Evolutionary conservation across 2,888 invertebrate genomes (phyloP).

Genomic region (Sphaeridia pumilis): DNA sequence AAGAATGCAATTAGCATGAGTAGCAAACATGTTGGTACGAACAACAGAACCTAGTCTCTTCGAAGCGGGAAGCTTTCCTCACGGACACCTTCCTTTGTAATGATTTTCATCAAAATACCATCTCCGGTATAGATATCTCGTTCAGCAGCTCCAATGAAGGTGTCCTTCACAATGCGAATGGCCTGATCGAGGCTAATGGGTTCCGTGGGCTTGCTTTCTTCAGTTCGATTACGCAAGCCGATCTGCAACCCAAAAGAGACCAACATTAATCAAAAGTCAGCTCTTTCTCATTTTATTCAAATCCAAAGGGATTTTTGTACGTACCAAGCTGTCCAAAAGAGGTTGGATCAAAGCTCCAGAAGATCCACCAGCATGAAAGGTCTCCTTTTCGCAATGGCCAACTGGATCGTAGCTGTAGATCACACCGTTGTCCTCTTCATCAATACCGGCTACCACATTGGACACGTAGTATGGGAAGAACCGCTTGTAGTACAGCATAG

Average conservation of each 20-base stretch:
- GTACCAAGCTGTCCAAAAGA: constrained; percentile 81
- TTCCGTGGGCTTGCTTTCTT: constrained; percentile 46
- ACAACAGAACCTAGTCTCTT: constrained; percentile 72
- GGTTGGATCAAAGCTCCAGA: constrained; percentile 85
- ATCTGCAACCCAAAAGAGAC: constrained; percentile 46
- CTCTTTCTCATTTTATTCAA: background rate
- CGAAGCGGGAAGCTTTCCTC: constrained; percentile 63
- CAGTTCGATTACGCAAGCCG: constrained; percentile 76
- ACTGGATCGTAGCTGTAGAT: constrained; percentile 96
- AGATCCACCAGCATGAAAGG: constrained; percentile 80
- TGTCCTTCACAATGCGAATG: constrained; percentile 75
- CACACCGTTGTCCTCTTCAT: constrained; percentile 83
- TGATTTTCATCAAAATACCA: constrained; percentile 68
- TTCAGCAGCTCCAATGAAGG: constrained; percentile 94
- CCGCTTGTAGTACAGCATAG: constrained; percentile 86
- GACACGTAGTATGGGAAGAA: constrained; percentile 98
- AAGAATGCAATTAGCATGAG: too few species aligned
- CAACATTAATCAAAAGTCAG: background rate
- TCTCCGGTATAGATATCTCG: constrained; percentile 97
- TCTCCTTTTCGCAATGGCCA: constrained; percentile 78
- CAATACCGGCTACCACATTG: constrained; percentile 86
- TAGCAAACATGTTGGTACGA: too few species aligned
- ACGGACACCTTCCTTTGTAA: constrained; percentile 75
- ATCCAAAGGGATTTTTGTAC: background rate
- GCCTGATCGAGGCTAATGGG: constrained; percentile 69